Evolutionary conservation across 1,140 invertebrate species (phyloP).

Genomic region (Drosophila melanica): DNA sequence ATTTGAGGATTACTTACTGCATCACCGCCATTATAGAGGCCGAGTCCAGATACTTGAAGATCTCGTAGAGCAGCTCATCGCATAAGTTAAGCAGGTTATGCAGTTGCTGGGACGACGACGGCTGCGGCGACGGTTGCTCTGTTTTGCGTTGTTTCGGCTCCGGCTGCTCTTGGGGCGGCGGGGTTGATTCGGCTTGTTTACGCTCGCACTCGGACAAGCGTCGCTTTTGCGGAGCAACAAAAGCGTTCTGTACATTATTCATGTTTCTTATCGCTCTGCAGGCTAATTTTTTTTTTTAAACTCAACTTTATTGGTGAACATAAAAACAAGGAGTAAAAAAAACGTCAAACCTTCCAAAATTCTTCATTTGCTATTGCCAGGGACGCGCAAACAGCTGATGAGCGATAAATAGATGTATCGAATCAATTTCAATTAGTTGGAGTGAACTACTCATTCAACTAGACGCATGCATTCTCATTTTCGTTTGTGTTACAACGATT

Average conservation of each 20-base stretch:
- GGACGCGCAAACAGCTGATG: constrained; percentile 42
- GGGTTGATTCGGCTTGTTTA: constrained; percentile 17
- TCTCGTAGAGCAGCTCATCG: constrained; percentile 85
- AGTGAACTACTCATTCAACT: too few relatives aligned
- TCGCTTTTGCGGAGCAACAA: constrained; percentile 62
- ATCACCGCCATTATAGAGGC: constrained; percentile 85
- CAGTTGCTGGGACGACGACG: neutral
- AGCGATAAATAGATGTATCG: neutral
- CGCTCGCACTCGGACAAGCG: constrained; percentile 54
- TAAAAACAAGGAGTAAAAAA: constrained; percentile 27
- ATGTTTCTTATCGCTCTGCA: constrained; percentile 34
- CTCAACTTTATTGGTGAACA: constrained; percentile 45
- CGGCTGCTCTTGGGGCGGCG: constrained; percentile 16
- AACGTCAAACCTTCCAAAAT: constrained; percentile 35
- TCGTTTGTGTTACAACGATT: too few relatives aligned
- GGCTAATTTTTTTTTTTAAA: constrained; percentile 36
- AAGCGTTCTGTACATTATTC: constrained; percentile 60
- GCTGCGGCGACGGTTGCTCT: constrained; percentile 16
- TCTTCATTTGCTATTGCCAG: constrained; percentile 48
- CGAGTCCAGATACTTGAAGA: constrained; percentile 85
- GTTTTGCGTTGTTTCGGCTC: constrained; percentile 61
- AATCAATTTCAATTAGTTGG: too few relatives aligned
- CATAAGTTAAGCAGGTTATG: constrained; percentile 77
- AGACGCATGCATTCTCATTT: too few relatives aligned
- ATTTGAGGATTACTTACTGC: constrained; percentile 75